Conservation (phyloP, 1,140 invertebrate species). For the Bombus polaris region DNA sequence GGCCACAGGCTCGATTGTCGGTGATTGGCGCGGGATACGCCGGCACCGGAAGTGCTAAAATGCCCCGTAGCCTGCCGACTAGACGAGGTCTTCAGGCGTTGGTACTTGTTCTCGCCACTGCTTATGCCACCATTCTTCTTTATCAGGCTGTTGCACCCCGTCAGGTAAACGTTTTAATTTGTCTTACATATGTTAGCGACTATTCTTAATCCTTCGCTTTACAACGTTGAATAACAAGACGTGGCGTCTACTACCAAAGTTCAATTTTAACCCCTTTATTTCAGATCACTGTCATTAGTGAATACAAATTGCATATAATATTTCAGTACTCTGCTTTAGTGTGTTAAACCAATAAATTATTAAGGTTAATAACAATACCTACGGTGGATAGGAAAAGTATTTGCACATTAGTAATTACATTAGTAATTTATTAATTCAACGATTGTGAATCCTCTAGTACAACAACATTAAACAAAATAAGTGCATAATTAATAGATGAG, state of each 20-base stretch:
- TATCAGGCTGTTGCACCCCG: conserved; percentile 85
- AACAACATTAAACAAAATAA: too few species aligned
- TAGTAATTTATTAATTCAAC: too few species aligned
- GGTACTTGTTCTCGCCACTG: conserved; percentile 79
- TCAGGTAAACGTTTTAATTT: conserved; percentile 79
- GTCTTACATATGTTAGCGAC: background rate
- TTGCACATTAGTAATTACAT: background rate
- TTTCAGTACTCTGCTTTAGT: too few species aligned
- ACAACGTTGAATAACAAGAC: too few species aligned
- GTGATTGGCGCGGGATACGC: conserved; percentile 40
- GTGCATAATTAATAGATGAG: too few species aligned
- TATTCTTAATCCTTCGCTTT: too few species aligned
- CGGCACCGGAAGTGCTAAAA: conserved; percentile 65
- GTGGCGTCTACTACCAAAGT: too few species aligned
- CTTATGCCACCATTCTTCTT: conserved; percentile 86
- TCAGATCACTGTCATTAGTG: too few species aligned
- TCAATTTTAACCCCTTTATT: too few species aligned
- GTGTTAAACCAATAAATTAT: background rate
- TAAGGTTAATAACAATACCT: background rate
- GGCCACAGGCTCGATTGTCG: conserved; percentile 49
- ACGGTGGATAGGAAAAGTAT: background rate
- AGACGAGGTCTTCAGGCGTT: conserved; percentile 79
- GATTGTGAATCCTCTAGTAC: too few species aligned
- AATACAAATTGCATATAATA: too few species aligned
- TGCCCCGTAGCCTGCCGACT: conserved; percentile 78